Conservation (phyloP, 2,888 invertebrate genomes). For the Papilio elwesi region DNA sequence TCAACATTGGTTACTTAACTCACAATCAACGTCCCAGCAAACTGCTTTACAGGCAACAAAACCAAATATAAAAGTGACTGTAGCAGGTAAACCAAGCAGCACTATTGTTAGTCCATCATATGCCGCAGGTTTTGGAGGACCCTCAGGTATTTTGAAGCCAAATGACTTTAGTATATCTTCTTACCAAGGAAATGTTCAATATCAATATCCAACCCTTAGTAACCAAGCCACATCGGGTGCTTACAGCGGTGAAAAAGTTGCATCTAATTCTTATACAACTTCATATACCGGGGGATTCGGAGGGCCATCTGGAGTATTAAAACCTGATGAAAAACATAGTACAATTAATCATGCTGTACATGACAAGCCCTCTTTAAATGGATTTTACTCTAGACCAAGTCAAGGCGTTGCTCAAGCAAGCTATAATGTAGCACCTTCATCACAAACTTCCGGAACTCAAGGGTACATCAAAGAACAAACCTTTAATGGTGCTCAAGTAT, state of each 20-base stretch:
- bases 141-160: slow-evolving; percentile 62
- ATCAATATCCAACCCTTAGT: neutral
- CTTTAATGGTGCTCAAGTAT: slow-evolving; percentile 44
- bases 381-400: neutral
- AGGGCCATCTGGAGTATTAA: slow-evolving; percentile 73
- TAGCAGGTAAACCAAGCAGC: slow-evolving; percentile 9
- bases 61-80: slow-evolving; percentile 24
- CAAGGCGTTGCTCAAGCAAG: slow-evolving; percentile 39
- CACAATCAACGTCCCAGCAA: neutral
- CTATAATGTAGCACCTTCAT: slow-evolving; percentile 37
- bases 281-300: slow-evolving; percentile 75
- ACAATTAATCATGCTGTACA: slow-evolving; percentile 17
- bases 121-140: slow-evolving; percentile 60
- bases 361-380: slow-evolving; percentile 16
- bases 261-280: slow-evolving; percentile 58
- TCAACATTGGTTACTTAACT: slow-evolving; percentile 22
- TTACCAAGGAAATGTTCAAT: slow-evolving; percentile 3
- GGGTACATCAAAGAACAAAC: slow-evolving; percentile 36
- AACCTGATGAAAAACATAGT: slow-evolving; percentile 62
- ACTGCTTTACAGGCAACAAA: slow-evolving; percentile 2
- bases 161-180: slow-evolving; percentile 54
- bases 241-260: slow-evolving; percentile 42
- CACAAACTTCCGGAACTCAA: slow-evolving; percentile 34
- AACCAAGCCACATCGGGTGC: slow-evolving; percentile 31
- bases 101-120: slow-evolving; percentile 50